These are phyloP conservation scores for Lophura nycthemera DNA, from an alignment of 2,113 vertebrate species.

Conservation along the genomic window DNA sequence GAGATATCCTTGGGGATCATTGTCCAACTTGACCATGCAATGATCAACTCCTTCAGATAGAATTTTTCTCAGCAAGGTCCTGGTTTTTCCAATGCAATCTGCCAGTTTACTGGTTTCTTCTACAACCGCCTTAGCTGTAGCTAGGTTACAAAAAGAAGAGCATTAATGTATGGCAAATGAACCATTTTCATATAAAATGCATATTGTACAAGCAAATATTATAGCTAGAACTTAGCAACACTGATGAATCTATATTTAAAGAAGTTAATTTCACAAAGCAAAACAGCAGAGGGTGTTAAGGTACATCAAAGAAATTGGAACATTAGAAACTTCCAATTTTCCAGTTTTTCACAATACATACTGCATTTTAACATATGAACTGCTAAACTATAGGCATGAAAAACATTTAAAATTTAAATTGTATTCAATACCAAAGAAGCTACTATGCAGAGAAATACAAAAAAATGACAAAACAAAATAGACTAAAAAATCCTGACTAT, in stretches of 20 bases:
- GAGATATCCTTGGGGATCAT: conserved; percentile 95
- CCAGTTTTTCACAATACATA: neutral
- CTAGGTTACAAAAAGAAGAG: conserved; percentile 70
- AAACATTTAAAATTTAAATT: neutral
- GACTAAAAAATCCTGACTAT: neutral
- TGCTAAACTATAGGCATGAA: neutral
- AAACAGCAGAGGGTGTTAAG: neutral
- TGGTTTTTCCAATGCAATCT: conserved; percentile 97
- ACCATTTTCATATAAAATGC: neutral
- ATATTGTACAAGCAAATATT: neutral
- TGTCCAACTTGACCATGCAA: conserved; percentile 95
- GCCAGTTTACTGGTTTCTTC: conserved; percentile 98
- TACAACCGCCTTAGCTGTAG: conserved; percentile 92
- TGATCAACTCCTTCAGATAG: conserved; percentile 97
- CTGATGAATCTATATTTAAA: neutral
- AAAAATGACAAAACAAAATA: neutral
- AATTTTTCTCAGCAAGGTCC: conserved; percentile 96
- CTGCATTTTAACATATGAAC: neutral
- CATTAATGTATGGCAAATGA: neutral
- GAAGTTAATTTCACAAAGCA: neutral
- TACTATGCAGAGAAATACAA: neutral
- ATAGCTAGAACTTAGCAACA: neutral
- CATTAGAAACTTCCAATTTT: neutral
- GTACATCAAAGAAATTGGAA: neutral
- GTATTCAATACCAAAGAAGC: neutral